These are phyloP conservation scores for Forbesichthys papilliferus DNA, from an alignment of 2,113 vertebrate genomes.

Conservation along the genomic window DNA sequence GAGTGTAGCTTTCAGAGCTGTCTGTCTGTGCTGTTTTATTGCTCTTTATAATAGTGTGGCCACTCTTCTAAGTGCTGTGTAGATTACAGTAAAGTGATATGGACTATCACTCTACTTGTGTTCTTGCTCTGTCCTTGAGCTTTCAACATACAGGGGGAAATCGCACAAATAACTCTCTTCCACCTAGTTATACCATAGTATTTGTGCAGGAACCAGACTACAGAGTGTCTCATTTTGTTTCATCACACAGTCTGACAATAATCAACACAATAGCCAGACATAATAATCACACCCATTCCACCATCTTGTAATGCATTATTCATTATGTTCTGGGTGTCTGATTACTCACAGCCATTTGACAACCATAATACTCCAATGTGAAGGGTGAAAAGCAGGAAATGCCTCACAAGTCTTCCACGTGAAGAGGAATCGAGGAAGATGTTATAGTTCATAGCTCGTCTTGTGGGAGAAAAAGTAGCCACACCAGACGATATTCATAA, in stretches of 20 bases:
- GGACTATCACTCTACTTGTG: constrained; percentile 33
- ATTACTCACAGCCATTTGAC: constrained; percentile 65
- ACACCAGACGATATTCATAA: constrained; percentile 27
- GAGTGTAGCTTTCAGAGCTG: neutral
- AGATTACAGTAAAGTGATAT: constrained; percentile 37
- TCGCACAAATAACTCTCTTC: constrained; percentile 32
- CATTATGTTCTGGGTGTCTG: constrained; percentile 59
- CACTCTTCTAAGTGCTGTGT: neutral
- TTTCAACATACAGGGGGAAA: constrained; percentile 19
- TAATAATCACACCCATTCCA: constrained; percentile 7
- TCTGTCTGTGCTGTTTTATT: constrained; percentile 47
- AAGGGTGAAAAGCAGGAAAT: constrained; percentile 47
- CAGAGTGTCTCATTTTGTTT: constrained; percentile 38
- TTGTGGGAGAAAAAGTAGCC: constrained; percentile 47
- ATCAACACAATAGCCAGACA: constrained; percentile 64
- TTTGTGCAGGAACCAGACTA: neutral
- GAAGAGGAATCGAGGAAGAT: constrained; percentile 34
- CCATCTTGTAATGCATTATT: constrained; percentile 70
- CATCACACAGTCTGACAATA: constrained; percentile 50
- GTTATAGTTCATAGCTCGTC: constrained; percentile 28
- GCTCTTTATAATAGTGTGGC: constrained; percentile 38
- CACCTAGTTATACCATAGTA: constrained; percentile 19
- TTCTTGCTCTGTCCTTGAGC: constrained; percentile 28
- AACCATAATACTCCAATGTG: constrained; percentile 67
- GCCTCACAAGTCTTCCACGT: constrained; percentile 43